Evolutionary conservation across 92 coral and sea anemone genomes (phyloP).

Genomic region (Chrysogorgia sp.): DNA sequence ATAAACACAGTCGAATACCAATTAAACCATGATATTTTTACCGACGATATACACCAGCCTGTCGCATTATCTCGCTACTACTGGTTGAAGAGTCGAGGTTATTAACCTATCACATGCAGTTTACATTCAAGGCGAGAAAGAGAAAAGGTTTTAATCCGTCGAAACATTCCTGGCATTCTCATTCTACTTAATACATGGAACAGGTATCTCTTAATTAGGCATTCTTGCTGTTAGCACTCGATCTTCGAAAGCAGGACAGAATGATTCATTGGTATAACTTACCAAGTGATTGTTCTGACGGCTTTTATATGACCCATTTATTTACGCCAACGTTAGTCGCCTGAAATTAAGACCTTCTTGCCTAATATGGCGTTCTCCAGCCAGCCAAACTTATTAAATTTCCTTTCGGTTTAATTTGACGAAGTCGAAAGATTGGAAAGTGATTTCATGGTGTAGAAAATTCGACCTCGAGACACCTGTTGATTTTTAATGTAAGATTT

Average conservation of each 20-base stretch:
- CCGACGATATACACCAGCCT: background rate
- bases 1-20: slow-evolving; percentile 38
- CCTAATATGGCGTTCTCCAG: too few species aligned
- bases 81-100: background rate
- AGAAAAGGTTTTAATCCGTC: background rate
- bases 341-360: background rate
- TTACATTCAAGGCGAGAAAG: background rate
- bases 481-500: background rate
- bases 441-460: background rate
- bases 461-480: background rate
- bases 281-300: background rate
- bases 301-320: background rate
- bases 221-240: slow-evolving; percentile 19
- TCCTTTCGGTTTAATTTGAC: background rate
- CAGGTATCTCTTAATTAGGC: slow-evolving; percentile 13
- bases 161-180: slow-evolving; percentile 5
- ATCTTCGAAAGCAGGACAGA: background rate
- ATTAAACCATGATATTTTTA: slow-evolving; percentile 8
- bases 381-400: background rate
- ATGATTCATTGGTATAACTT: slow-evolving; percentile 14
- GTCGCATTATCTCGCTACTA: background rate
- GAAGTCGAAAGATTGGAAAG: background rate
- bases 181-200: background rate
- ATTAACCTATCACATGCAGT: background rate
- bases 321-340: background rate